phyloP scores from a whole-genome alignment of 2,888 invertebrate species.

The Byasa hedistus region DNA sequence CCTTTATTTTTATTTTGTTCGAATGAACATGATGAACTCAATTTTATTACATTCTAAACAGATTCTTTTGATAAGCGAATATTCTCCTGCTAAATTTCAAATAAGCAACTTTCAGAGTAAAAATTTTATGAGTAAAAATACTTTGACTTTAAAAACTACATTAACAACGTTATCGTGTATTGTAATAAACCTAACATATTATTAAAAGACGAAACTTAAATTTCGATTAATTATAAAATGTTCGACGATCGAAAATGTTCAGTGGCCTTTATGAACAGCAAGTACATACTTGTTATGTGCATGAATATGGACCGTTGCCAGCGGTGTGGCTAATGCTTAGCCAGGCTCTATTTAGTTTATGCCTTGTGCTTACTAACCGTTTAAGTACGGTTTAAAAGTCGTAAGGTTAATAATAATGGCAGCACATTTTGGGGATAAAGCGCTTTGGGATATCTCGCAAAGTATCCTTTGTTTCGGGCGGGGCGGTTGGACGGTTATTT shows the following conservation, averaged over 20 bases:
- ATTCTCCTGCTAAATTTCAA: too few relatives aligned
- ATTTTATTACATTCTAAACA: too few relatives aligned
- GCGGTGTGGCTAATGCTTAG: conserved; percentile 36
- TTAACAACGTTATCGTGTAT: too few relatives aligned
- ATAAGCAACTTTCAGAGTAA: too few relatives aligned
- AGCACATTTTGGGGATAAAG: conserved; percentile 32
- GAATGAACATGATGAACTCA: too few relatives aligned
- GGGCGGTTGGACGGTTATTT: conserved; percentile 17
- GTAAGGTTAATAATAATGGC: conserved; percentile 34
- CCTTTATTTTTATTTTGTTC: too few relatives aligned
- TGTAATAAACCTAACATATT: not conserved
- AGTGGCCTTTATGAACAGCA: conserved; percentile 26
- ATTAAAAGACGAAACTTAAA: not conserved
- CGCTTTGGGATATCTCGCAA: conserved; percentile 29
- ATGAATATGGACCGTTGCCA: conserved; percentile 43
- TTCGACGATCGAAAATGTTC: conserved; percentile 10
- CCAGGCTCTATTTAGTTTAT: conserved; percentile 35
- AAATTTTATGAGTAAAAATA: too few relatives aligned
- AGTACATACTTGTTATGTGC: conserved; percentile 26
- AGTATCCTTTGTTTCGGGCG: conserved; percentile 24
- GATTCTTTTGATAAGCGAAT: too few relatives aligned
- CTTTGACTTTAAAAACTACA: too few relatives aligned
- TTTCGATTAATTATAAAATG: conserved; percentile 10
- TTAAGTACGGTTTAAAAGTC: conserved; percentile 37
- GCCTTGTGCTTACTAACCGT: conserved; percentile 32